Conservation (phyloP, 2,797 vertebrate species). For the Diceros bicornis region DNA sequence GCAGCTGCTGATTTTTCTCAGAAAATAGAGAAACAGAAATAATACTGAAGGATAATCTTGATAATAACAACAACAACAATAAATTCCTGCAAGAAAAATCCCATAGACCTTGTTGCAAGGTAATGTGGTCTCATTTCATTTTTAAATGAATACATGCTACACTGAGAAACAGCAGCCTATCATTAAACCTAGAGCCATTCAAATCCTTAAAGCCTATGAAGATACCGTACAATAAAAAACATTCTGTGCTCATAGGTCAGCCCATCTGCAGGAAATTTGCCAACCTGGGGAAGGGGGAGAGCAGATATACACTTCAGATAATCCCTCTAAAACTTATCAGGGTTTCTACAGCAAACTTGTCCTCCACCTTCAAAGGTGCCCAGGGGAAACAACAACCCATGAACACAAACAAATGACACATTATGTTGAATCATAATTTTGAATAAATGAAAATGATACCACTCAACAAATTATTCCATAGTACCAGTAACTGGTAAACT, state of each 20-base stretch:
- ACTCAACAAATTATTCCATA: constrained; percentile 67
- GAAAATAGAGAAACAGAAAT: constrained; percentile 49
- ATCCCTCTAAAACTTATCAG: constrained; percentile 23
- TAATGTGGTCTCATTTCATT: constrained; percentile 36
- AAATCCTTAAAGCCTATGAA: constrained; percentile 55
- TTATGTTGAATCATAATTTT: constrained; percentile 22
- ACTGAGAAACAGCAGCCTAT: neutral
- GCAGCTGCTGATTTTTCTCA: constrained; percentile 31
- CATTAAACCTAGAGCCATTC: constrained; percentile 49
- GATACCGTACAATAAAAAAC: constrained; percentile 45
- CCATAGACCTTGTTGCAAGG: neutral
- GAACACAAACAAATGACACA: constrained; percentile 45
- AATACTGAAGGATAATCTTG: neutral
- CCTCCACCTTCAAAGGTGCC: constrained; percentile 1
- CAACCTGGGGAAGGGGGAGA: neutral
- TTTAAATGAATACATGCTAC: constrained; percentile 48
- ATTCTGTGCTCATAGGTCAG: neutral
- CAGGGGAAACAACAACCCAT: constrained; percentile 17
- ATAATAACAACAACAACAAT: neutral
- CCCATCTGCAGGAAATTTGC: neutral
- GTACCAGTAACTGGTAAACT: neutral
- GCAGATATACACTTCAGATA: neutral
- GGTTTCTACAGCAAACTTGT: neutral
- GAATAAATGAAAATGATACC: constrained; percentile 67
- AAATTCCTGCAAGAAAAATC: constrained; percentile 41